A percentile compares a stretch with the other conserved stretches of the same genome.
These are phyloP conservation scores for Thera britannica DNA, from an alignment of 2,888 invertebrate species.

Conservation along the genomic window DNA sequence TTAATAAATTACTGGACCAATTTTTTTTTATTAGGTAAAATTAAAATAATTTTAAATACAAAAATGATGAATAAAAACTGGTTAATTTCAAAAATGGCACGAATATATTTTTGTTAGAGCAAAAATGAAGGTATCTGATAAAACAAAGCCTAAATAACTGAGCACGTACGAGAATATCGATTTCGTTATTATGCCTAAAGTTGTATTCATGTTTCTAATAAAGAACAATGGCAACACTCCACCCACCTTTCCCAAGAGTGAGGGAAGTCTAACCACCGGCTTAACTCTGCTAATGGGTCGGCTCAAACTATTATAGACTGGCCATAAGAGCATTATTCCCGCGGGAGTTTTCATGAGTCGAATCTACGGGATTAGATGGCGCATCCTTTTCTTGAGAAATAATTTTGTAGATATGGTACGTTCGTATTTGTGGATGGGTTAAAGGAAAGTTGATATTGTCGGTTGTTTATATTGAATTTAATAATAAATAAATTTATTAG, in stretches of 20 bases:
- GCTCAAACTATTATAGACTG: slow-evolving; percentile 60
- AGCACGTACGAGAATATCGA: neutral
- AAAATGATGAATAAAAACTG: no score
- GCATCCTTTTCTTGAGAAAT: slow-evolving; percentile 34
- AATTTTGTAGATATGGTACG: neutral
- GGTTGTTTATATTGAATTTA: no score
- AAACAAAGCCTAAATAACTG: neutral
- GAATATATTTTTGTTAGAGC: no score
- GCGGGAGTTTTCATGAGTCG: slow-evolving; percentile 56
- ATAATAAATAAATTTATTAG: no score
- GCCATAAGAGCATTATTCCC: slow-evolving; percentile 61
- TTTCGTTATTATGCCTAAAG: neutral
- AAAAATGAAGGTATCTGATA: neutral
- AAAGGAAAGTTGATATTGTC: neutral
- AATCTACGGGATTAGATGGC: slow-evolving; percentile 48
- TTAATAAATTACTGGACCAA: no score
- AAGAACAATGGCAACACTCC: slow-evolving; percentile 25
- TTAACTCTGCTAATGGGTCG: slow-evolving; percentile 72
- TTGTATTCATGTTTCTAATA: slow-evolving; percentile 4
- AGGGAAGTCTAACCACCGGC: slow-evolving; percentile 60
- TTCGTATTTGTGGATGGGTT: neutral
- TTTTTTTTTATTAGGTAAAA: no score
- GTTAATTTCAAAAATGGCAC: no score
- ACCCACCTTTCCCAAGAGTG: slow-evolving; percentile 47
- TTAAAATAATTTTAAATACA: no score